Conservation (phyloP, 2,888 invertebrate genomes). For the Pristionchus arcanus region DNA sequence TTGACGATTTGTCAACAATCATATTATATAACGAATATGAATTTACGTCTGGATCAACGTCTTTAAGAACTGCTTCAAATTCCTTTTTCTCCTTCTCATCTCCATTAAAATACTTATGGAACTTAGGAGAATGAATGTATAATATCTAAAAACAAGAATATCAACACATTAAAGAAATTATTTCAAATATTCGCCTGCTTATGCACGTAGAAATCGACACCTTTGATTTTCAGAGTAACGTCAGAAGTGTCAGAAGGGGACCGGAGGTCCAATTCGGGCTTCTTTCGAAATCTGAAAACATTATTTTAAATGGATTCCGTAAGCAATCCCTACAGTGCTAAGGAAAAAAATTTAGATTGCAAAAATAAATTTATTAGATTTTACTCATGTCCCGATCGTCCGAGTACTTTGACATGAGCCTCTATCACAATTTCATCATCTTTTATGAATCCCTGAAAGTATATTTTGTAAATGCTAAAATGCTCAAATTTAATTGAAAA, state of each 20-base stretch:
- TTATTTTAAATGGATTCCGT: neutral
- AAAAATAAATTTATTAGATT: too few relatives aligned
- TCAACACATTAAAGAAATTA: neutral
- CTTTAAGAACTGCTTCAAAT: neutral
- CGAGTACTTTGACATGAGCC: neutral
- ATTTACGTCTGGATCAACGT: neutral
- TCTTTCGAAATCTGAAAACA: neutral
- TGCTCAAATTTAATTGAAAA: too few relatives aligned
- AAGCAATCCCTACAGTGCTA: too few relatives aligned
- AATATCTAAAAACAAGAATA: neutral
- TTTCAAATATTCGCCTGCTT: neutral
- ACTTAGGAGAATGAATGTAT: neutral
- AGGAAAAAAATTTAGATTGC: too few relatives aligned
- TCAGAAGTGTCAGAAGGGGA: neutral
- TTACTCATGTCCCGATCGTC: neutral
- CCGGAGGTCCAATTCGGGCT: neutral
- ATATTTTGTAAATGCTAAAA: too few relatives aligned
- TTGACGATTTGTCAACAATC: too few relatives aligned
- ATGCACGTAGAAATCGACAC: neutral
- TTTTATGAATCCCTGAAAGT: neutral
- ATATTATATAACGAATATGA: too few relatives aligned
- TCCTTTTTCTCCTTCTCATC: neutral
- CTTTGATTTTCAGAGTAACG: neutral
- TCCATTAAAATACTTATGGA: neutral
- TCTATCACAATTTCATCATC: neutral